phyloP scores from a whole-genome alignment of 1,140 invertebrate species.

The Nomia melanderi region DNA sequence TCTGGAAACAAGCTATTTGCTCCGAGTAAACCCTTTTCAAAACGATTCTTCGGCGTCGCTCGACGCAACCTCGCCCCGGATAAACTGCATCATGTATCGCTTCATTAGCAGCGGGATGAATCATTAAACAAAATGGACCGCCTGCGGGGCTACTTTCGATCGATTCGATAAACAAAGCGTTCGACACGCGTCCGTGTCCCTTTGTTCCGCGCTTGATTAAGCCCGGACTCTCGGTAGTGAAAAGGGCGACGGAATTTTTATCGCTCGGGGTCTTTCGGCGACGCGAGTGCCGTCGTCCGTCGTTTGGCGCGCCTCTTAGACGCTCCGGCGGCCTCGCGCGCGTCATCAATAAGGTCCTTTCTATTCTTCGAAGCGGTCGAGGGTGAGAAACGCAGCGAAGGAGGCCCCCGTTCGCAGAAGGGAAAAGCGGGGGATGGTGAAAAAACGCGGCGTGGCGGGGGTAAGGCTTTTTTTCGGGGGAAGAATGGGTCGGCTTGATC shows the following conservation, averaged over 20 bases:
- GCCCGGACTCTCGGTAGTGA: neutral
- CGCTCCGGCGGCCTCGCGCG: conserved; percentile 23
- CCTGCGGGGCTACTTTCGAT: conserved; percentile 28
- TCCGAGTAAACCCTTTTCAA: too few species aligned
- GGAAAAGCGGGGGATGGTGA: neutral
- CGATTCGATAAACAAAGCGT: conserved; percentile 45
- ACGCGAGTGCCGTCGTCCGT: neutral
- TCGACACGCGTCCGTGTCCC: conserved; percentile 11
- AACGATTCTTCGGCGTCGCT: too few species aligned
- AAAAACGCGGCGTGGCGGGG: neutral
- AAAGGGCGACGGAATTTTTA: conserved; percentile 31
- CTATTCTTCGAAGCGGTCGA: conserved; percentile 55
- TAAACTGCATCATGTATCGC: conserved; percentile 15
- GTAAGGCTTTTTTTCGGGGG: conserved; percentile 35
- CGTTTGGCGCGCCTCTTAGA: conserved; percentile 11
- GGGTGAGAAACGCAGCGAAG: conserved; percentile 10
- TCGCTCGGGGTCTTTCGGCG: conserved; percentile 7
- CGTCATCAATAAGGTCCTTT: conserved; percentile 69
- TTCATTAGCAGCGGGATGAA: conserved; percentile 39
- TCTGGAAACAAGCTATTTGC: too few species aligned
- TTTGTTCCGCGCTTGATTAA: conserved; percentile 32
- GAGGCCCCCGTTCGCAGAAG: conserved; percentile 11
- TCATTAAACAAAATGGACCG: conserved; percentile 32
- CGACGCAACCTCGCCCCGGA: neutral
- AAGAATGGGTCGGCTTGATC: conserved; percentile 55